These are phyloP conservation scores for Tupaia tana DNA, from an alignment of 2,113 vertebrate species.

Conservation along the genomic window DNA sequence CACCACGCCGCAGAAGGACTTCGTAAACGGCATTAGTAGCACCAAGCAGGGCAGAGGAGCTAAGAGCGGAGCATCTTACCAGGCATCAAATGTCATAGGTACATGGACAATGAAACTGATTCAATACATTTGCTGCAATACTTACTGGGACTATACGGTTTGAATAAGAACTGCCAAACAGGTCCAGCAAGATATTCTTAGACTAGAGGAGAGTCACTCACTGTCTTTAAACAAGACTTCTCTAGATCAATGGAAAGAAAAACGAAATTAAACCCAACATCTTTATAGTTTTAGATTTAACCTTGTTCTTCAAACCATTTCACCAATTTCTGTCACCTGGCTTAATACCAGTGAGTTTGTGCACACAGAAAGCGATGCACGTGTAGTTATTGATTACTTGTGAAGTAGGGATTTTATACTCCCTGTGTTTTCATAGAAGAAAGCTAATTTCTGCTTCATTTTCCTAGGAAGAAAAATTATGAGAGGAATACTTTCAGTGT, in stretches of 20 bases:
- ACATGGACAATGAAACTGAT: neutral
- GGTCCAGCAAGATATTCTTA: neutral
- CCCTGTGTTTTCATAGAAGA: neutral
- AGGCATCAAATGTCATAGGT: neutral
- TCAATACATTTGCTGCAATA: constrained; percentile 15
- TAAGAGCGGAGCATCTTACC: neutral
- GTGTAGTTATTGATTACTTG: neutral
- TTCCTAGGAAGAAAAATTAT: neutral
- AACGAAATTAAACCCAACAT: neutral
- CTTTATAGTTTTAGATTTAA: neutral
- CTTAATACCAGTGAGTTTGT: neutral
- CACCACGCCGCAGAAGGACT: neutral
- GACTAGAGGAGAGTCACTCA: neutral
- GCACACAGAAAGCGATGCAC: neutral
- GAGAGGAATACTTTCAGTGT: neutral
- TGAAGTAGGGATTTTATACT: neutral
- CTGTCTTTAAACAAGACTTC: neutral
- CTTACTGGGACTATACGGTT: neutral
- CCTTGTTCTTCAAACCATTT: neutral
- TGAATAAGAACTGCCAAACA: constrained; percentile 40
- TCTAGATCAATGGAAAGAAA: neutral
- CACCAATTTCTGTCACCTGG: neutral
- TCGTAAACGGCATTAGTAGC: neutral
- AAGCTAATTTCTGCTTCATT: neutral
- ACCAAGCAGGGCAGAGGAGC: neutral